A percentile compares a stretch with the other conserved stretches of the same genome.
phyloP scores from a whole-genome alignment of 2,797 vertebrate genomes.

The Gallinago nigripennis region DNA sequence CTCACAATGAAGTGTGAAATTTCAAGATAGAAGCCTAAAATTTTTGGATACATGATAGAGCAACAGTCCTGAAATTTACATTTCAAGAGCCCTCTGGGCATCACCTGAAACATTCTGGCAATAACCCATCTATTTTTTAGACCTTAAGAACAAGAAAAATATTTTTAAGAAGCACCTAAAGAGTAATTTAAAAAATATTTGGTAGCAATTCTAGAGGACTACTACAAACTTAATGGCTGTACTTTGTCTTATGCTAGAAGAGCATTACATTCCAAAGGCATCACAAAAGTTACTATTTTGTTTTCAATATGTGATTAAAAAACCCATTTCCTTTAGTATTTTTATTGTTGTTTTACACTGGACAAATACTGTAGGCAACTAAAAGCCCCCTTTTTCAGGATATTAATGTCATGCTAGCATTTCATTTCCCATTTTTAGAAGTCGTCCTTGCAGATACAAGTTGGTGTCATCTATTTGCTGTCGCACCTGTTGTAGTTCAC shows the following conservation, averaged over 20 bases:
- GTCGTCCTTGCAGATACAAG: not conserved
- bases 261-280: not conserved
- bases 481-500: slow-evolving; percentile 91
- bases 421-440: not conserved
- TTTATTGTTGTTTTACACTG: not conserved
- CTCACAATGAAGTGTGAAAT: not conserved
- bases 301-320: not conserved
- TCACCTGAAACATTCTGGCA: not conserved
- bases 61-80: not conserved
- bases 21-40: not conserved
- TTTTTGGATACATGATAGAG: not conserved
- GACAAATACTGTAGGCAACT: not conserved
- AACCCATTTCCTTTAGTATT: not conserved
- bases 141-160: not conserved
- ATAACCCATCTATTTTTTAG: not conserved
- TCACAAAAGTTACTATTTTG: not conserved
- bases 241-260: not conserved
- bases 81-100: not conserved
- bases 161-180: not conserved
- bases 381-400: not conserved
- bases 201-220: not conserved
- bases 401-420: not conserved
- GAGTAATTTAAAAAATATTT: not conserved
- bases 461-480: not conserved
- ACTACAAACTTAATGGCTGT: not conserved